A percentile compares a stretch with the other conserved stretches of the same genome.
phyloP scores from a whole-genome alignment of 2,888 invertebrate species.

The Odontomyia ornata region DNA sequence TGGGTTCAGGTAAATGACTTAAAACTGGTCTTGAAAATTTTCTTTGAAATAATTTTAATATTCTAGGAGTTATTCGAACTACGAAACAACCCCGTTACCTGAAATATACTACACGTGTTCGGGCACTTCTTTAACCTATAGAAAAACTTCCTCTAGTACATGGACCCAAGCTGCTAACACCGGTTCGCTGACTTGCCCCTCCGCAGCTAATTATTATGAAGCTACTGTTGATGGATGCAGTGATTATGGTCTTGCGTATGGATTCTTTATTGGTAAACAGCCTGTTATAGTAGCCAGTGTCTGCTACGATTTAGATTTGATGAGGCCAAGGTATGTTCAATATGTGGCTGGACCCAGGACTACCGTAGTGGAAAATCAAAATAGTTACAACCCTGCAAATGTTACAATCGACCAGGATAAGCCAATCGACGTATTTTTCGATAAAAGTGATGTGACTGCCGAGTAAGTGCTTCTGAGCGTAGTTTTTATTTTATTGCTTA shows the following conservation, averaged over 20 bases:
- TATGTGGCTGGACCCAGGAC: constrained; percentile 22
- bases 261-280: constrained; percentile 4
- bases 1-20: constrained; percentile 19
- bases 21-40: background rate
- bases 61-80: background rate
- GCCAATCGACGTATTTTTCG: background rate
- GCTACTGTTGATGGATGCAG: background rate
- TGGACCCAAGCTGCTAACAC: background rate
- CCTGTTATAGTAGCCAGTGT: constrained; percentile 1
- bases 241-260: constrained; percentile 26
- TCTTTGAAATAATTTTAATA: no score
- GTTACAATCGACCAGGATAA: background rate
- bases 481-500: no score
- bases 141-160: background rate
- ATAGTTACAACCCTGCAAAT: background rate
- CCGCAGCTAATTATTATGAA: background rate
- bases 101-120: background rate
- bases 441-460: background rate
- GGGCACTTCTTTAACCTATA: background rate
- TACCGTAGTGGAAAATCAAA: background rate
- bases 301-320: constrained; percentile 18
- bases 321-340: constrained; percentile 1
- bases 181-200: background rate
- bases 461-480: background rate
- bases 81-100: background rate